Evolutionary conservation across 53 echinoderm and acorn worm species (phyloP).

Genomic region (Temnopleurus reevesii): DNA sequence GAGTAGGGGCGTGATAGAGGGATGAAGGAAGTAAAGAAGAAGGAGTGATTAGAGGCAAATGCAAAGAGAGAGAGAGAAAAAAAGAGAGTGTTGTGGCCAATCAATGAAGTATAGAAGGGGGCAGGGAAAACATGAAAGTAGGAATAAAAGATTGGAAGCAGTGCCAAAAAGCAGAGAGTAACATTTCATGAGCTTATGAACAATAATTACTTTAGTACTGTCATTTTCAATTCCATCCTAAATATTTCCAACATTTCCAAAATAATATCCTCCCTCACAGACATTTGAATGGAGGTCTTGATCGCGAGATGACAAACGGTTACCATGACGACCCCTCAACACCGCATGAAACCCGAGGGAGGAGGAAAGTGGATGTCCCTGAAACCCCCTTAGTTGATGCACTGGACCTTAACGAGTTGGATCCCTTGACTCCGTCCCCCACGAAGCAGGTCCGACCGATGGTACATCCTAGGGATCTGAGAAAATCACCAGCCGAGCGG

Average conservation of each 20-base stretch:
- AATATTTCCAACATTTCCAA: not conserved
- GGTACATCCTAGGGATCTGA: slow-evolving; percentile 84
- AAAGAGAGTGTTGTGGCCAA: not conserved
- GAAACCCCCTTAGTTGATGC: slow-evolving; percentile 63
- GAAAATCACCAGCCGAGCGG: slow-evolving; percentile 66
- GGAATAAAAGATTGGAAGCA: no score
- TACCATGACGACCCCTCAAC: slow-evolving; percentile 54
- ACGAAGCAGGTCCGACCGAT: slow-evolving; percentile 76
- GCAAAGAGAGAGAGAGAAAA: not conserved
- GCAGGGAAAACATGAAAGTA: no score
- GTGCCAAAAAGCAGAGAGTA: no score
- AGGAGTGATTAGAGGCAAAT: not conserved
- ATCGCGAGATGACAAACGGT: slow-evolving; percentile 41
- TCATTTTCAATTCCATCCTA: no score
- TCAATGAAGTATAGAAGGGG: no score
- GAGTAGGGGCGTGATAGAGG: not conserved
- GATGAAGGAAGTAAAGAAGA: not conserved
- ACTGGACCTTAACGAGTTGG: slow-evolving; percentile 76
- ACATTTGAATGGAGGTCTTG: not conserved
- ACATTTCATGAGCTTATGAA: no score
- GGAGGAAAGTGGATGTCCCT: not conserved
- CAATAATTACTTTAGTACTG: no score
- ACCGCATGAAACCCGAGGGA: not conserved
- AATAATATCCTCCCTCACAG: not conserved
- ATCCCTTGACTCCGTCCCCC: slow-evolving; percentile 68